Evolutionary conservation across 1,140 invertebrate genomes (phyloP).

Genomic region (Drosophila kepulauana): DNA sequence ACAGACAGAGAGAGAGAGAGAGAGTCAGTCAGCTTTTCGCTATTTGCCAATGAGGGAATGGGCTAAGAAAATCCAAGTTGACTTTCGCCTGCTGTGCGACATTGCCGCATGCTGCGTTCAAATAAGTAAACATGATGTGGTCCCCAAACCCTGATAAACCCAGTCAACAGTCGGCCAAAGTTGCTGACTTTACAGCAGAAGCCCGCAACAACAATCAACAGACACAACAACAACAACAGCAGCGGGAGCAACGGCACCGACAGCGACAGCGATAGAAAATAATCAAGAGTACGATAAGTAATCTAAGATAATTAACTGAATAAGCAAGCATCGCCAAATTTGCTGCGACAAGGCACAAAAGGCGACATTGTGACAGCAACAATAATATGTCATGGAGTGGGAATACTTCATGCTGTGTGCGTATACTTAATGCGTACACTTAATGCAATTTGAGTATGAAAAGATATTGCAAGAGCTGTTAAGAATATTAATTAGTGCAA

Average conservation of each 20-base stretch:
- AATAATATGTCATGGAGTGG: conserved; percentile 1
- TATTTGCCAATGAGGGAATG: conserved; percentile 49
- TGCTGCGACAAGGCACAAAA: conserved; percentile 60
- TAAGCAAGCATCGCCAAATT: conserved; percentile 79
- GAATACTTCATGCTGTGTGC: conserved; percentile 30
- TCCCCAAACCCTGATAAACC: conserved; percentile 41
- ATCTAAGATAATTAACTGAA: conserved; percentile 81
- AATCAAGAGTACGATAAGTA: conserved; percentile 75
- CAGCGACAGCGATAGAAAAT: conserved; percentile 65
- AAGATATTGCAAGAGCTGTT: background rate
- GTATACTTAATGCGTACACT: conserved; percentile 35
- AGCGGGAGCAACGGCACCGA: background rate
- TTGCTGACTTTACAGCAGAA: conserved; percentile 77
- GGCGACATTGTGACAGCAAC: conserved; percentile 32
- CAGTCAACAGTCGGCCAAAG: conserved; percentile 49
- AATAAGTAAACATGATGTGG: conserved; percentile 77
- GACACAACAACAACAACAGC: conserved; percentile 27
- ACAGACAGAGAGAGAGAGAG: conserved; percentile 10
- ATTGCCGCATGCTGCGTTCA: conserved; percentile 77
- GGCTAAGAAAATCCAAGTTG: conserved; percentile 77
- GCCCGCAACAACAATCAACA: conserved; percentile 32
- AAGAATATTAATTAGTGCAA: background rate
- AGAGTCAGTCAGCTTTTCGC: conserved; percentile 29
- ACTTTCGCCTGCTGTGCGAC: conserved; percentile 72
- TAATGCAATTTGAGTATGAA: conserved; percentile 20